A percentile compares a stretch with the other conserved stretches of the same genome.
Evolutionary conservation across 2,797 vertebrate genomes (phyloP).

Genomic region (Pachyuromys duprasi): DNA sequence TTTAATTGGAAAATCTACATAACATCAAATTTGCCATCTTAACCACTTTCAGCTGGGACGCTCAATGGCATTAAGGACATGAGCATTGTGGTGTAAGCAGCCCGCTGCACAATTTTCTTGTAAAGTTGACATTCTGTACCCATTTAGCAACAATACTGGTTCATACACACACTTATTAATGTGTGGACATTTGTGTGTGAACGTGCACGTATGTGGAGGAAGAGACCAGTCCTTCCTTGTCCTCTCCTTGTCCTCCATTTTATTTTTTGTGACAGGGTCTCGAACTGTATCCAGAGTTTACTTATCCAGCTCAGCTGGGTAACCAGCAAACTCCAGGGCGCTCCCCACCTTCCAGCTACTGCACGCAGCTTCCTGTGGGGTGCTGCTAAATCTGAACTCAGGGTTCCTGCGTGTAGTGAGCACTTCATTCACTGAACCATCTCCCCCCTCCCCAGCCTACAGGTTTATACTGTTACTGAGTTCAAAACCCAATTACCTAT

Average conservation of each 20-base stretch:
- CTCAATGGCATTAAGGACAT: background rate
- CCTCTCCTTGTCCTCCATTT: background rate
- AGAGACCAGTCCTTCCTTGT: too few species aligned
- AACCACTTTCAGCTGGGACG: background rate
- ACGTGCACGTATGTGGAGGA: background rate
- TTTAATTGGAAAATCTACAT: background rate
- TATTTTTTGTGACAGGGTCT: background rate
- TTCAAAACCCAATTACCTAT: slow-evolving; percentile 20
- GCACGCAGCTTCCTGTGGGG: background rate
- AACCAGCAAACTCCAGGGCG: background rate
- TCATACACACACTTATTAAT: background rate
- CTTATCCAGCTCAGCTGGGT: background rate
- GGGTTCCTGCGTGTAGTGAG: background rate
- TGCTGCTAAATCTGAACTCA: too few species aligned
- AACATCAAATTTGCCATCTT: background rate
- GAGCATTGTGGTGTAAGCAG: background rate
- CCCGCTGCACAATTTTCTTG: background rate
- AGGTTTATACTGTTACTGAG: background rate
- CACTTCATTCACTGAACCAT: background rate
- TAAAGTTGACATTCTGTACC: background rate
- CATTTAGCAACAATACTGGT: background rate
- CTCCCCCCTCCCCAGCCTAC: background rate
- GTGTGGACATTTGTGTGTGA: background rate
- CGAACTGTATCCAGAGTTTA: background rate
- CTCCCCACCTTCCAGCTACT: background rate